Evolutionary conservation across 92 coral and sea anemone species (phyloP), one percentile per base, ranked within the genome.

Genomic region (Galaxea fascicularis): DNA sequence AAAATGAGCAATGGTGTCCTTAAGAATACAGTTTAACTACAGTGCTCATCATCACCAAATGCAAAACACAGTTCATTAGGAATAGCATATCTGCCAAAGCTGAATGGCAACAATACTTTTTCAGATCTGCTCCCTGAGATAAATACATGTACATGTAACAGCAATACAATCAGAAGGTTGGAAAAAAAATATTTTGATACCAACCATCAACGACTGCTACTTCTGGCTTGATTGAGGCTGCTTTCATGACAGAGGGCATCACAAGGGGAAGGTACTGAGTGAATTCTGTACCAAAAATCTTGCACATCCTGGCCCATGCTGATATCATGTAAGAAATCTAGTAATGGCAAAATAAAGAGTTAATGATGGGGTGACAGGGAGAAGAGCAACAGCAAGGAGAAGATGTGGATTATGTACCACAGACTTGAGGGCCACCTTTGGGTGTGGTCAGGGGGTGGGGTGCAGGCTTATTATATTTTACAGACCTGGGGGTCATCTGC

Each of bases 301-400:
- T 96, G 88, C 99, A 96, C 93, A 96, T 96, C 65, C 99, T 89
- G 8, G 99, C 99, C 99, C 99, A 96, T 13, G 99, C 99, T 0
- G 99, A 96, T 59, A 96, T 96, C 95, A 96, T 91, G 91, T 96
- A 96, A 25, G 99, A 96, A 66, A 96, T 94, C 96, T 93, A 75
- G 16, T 44, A 4, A 10, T 4, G 41, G 41, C 1, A 58, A n/a
- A 60, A 65, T 0, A 24, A 22, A n/a, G 13, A 18, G 22, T 49
- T 28, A 28, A 14, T 45, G 41, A 66, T 71, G 15, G 3, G 21
- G 7, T 27, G 71, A 7, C 0, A 27, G 11, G 0, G 17, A 29
- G 39, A 64, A 3, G 5, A 29, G 29, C 1, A 0, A 35, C 6
- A 6, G 6, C 6, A 6, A 35, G 2, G 39, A 18, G 68, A 11